Evolutionary conservation across 1,140 invertebrate genomes (phyloP).

Genomic region (Tetramorium alpestre): DNA sequence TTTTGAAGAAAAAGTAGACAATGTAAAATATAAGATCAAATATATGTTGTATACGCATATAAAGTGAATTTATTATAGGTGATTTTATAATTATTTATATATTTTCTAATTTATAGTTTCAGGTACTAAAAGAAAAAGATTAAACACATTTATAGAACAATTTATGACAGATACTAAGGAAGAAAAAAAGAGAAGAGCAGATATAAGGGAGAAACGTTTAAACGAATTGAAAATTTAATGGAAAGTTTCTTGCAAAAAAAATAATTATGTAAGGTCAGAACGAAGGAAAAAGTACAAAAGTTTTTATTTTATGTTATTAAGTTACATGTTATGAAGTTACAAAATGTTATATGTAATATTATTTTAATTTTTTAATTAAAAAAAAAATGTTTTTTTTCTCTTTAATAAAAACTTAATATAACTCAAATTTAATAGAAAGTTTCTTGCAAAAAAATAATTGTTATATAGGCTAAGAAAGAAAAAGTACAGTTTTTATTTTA

Average conservation of each 20-base stretch:
- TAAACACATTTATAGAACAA: not conserved
- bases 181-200: not conserved
- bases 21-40: not conserved
- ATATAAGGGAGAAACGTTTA: not conserved
- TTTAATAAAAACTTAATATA: no score
- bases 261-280: not conserved
- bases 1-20: not conserved
- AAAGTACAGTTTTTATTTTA: no score
- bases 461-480: no score
- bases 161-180: not conserved
- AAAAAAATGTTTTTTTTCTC: no score
- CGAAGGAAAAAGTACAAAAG: no score
- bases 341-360: no score
- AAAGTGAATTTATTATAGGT: not conserved
- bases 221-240: not conserved
- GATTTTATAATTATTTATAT: not conserved
- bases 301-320: no score
- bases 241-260: not conserved
- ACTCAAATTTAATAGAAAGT: no score
- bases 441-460: no score
- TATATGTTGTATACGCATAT: not conserved
- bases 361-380: no score
- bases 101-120: slow-evolving; percentile 14
- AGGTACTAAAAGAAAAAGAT: not conserved
- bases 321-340: no score